phyloP scores from a whole-genome alignment of 2,113 vertebrate species.

The Grus americana region DNA sequence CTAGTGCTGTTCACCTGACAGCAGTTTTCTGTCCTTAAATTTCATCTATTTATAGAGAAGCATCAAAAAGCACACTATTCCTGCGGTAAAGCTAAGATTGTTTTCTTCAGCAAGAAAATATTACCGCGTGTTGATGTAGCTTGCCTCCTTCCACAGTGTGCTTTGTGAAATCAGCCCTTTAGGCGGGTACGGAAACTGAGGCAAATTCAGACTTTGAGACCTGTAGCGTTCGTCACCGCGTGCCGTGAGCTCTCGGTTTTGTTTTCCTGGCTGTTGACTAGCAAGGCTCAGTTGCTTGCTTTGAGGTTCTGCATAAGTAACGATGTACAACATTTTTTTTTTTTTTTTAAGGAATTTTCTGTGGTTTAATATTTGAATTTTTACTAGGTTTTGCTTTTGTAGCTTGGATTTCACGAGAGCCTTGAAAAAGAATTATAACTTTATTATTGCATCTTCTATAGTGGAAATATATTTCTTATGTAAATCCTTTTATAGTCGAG shows the following conservation, averaged over 20 bases:
- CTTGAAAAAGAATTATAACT: background rate
- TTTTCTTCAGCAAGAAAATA: background rate
- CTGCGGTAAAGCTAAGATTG: background rate
- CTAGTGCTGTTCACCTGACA: background rate
- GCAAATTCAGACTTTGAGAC: background rate
- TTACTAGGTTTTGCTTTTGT: background rate
- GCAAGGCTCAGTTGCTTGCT: background rate
- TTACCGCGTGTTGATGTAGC: too few species aligned
- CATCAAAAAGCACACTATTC: background rate
- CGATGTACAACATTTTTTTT: background rate
- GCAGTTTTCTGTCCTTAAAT: background rate
- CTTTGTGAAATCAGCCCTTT: background rate
- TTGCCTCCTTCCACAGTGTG: background rate
- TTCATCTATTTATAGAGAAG: background rate
- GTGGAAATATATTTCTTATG: background rate
- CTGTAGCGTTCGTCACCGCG: background rate
- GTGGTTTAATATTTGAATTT: background rate
- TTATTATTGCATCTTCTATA: background rate
- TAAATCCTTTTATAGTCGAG: background rate
- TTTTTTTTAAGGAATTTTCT: background rate
- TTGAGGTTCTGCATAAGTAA: background rate
- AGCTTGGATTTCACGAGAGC: background rate
- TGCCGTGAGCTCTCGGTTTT: background rate
- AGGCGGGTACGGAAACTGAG: background rate
- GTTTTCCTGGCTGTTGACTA: background rate